Evolutionary conservation across 2,888 invertebrate genomes (phyloP).

Genomic region (Aleiodes leptofemur): DNA sequence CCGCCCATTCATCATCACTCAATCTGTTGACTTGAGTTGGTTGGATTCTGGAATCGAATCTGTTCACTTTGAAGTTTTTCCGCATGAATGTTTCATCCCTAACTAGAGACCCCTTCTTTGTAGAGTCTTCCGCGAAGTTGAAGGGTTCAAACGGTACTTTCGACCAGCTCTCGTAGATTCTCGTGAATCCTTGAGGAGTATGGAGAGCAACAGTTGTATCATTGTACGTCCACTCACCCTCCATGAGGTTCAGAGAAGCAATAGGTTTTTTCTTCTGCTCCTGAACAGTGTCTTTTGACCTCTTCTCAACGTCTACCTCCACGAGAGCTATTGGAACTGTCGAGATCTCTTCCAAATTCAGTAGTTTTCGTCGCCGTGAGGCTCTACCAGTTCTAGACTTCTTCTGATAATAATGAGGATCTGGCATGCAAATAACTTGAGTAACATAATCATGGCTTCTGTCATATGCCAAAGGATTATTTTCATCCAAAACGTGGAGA

Average conservation of each 20-base stretch:
- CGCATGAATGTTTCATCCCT: conserved; percentile 46
- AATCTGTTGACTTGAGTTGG: conserved; percentile 48
- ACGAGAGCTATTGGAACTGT: neutral
- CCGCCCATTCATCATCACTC: conserved; percentile 50
- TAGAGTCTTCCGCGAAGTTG: conserved; percentile 5
- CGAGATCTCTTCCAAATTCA: conserved; percentile 46
- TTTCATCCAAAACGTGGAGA: conserved; percentile 52
- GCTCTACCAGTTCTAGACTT: neutral
- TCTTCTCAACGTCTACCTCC: conserved; percentile 21
- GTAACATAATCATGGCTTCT: conserved; percentile 45
- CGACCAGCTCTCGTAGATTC: conserved; percentile 35
- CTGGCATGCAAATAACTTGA: conserved; percentile 49
- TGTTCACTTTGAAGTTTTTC: conserved; percentile 43
- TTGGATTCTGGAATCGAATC: conserved; percentile 42
- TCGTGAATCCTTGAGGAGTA: conserved; percentile 47
- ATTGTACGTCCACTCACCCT: conserved; percentile 57
- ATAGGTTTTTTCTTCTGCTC: conserved; percentile 50
- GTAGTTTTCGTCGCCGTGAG: conserved; percentile 45
- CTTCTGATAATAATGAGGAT: conserved; percentile 33
- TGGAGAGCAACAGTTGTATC: conserved; percentile 45
- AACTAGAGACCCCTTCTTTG: conserved; percentile 11
- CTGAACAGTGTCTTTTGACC: conserved; percentile 15
- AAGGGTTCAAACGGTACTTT: conserved; percentile 13
- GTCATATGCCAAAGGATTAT: conserved; percentile 30
- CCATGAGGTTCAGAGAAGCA: conserved; percentile 45